phyloP scores from a whole-genome alignment of 2,113 vertebrate species.

The Damaliscus lunatus region DNA sequence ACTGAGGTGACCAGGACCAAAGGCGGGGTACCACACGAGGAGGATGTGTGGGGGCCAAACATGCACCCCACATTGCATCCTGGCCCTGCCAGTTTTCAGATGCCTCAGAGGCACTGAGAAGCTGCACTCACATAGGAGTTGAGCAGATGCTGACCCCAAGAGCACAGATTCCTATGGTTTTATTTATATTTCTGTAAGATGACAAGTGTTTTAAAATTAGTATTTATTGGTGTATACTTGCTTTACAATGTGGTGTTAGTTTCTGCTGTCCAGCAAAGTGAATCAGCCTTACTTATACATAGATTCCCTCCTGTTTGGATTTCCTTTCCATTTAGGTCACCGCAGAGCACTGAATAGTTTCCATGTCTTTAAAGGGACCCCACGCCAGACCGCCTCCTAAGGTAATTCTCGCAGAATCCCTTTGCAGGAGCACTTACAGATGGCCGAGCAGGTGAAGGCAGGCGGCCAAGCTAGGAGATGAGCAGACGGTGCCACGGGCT shows the following conservation, averaged over 20 bases:
- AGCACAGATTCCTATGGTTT: neutral
- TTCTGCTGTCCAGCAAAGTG: neutral
- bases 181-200: neutral
- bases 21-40: neutral
- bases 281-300: neutral
- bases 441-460: fast-evolving
- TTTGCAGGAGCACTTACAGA: neutral
- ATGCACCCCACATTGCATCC: neutral
- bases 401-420: neutral
- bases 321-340: neutral
- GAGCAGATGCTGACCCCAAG: neutral
- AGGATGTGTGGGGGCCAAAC: neutral
- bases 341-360: neutral
- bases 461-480: neutral
- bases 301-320: neutral
- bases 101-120: neutral
- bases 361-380: neutral
- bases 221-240: neutral
- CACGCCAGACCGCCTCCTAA: neutral
- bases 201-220: neutral
- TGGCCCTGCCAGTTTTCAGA: neutral
- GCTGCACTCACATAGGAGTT: neutral
- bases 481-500: no score
- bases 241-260: neutral
- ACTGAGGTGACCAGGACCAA: neutral